Percentiles rank a stretch among this genome's conserved stretches.
These are phyloP conservation scores for Caenorhabditis imperialis DNA, from an alignment of 2,888 invertebrate species.

Conservation along the genomic window DNA sequence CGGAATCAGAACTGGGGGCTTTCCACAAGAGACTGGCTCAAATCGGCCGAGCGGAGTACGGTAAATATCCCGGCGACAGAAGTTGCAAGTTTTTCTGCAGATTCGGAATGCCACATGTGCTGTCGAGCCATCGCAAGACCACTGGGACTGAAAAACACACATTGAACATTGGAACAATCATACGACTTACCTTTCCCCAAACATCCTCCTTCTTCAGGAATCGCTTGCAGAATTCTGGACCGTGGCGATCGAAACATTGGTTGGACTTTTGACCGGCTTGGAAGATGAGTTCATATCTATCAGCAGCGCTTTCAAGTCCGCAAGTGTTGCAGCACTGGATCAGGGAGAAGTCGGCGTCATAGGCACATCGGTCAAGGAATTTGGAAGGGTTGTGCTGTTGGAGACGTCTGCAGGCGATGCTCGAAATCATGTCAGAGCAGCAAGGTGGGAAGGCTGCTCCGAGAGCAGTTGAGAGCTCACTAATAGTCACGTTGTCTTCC, in stretches of 20 bases:
- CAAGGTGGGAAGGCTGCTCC: conserved; percentile 67
- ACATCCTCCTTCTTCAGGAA: conserved; percentile 68
- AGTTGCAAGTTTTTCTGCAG: conserved; percentile 73
- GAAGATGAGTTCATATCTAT: conserved; percentile 71
- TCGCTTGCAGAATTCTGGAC: conserved; percentile 66
- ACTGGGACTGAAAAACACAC: conserved; percentile 53
- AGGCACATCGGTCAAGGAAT: conserved; percentile 65
- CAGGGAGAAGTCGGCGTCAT: conserved; percentile 71
- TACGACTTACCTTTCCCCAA: conserved; percentile 57
- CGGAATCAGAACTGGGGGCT: conserved; percentile 50
- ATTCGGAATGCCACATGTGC: conserved; percentile 73
- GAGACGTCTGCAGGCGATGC: conserved; percentile 68
- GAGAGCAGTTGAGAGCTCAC: conserved; percentile 59
- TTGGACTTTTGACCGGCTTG: conserved; percentile 62
- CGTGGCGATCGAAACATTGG: conserved; percentile 73
- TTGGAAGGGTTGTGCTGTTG: conserved; percentile 60
- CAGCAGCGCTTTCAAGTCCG: conserved; percentile 68
- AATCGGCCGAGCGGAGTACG: conserved; percentile 57
- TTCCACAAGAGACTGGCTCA: conserved; percentile 56
- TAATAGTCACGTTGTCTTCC: conserved; percentile 43
- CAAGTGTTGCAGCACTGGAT: conserved; percentile 75
- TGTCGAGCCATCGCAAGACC: conserved; percentile 71
- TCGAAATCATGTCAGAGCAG: conserved; percentile 66
- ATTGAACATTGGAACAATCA: not conserved
- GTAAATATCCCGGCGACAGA: conserved; percentile 71